Evolutionary conservation across 2,113 vertebrate genomes (phyloP).

Genomic region (Festucalex cinctus): DNA sequence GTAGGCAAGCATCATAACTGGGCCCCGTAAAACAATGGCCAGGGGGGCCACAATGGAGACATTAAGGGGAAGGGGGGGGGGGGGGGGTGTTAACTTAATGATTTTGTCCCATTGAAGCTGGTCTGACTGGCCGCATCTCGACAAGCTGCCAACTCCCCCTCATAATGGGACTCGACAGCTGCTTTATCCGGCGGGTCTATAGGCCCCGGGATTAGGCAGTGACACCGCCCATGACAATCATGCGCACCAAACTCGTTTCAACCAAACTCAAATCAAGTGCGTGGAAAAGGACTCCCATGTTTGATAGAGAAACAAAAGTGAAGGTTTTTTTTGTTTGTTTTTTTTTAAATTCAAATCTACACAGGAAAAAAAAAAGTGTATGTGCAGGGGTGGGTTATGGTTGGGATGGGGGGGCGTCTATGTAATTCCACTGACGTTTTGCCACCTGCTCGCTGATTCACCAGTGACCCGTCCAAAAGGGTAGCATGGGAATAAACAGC

Average conservation of each 20-base stretch:
- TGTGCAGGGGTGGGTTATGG: slow-evolving; percentile 65
- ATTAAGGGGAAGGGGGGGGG: slow-evolving; percentile 73
- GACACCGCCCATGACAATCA: slow-evolving; percentile 77
- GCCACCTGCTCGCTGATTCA: slow-evolving; percentile 95
- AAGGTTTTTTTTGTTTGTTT: slow-evolving; percentile 65
- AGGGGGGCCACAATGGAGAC: slow-evolving; percentile 83
- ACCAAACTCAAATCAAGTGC: slow-evolving; percentile 77
- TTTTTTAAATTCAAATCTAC: slow-evolving; percentile 71
- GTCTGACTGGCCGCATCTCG: slow-evolving; percentile 82
- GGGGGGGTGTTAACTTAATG: slow-evolving; percentile 91
- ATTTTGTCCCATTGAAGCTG: slow-evolving; percentile 80
- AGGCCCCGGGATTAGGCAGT: slow-evolving; percentile 78
- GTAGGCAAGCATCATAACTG: slow-evolving; percentile 73
- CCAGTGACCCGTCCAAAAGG: slow-evolving; percentile 98
- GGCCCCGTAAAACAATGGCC: slow-evolving; percentile 78
- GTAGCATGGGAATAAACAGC: slow-evolving; percentile 93
- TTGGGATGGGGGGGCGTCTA: slow-evolving; percentile 68
- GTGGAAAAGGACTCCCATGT: slow-evolving; percentile 73
- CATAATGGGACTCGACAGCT: slow-evolving; percentile 83
- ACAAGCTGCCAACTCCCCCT: slow-evolving; percentile 81
- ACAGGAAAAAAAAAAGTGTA: slow-evolving; percentile 63
- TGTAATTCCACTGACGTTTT: slow-evolving; percentile 91
- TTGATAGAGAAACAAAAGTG: neutral
- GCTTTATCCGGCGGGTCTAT: slow-evolving; percentile 79
- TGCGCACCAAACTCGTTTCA: slow-evolving; percentile 75